Conservation (phyloP, 2,888 invertebrate genomes). For the Drosophila aldrichi region DNA sequence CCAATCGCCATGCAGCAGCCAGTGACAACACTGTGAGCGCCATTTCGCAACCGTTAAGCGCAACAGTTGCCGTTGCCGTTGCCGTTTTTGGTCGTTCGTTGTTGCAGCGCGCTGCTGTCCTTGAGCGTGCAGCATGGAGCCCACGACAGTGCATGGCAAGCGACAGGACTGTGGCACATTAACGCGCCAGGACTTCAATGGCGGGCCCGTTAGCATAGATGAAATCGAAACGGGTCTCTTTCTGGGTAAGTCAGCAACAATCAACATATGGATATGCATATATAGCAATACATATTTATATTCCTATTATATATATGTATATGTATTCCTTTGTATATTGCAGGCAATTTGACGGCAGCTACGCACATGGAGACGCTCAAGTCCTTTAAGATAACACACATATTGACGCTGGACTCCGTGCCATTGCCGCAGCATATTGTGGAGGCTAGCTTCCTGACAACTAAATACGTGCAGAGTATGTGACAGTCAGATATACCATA, state of each 20-base stretch:
- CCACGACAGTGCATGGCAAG: slow-evolving; percentile 34
- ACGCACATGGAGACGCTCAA: slow-evolving; percentile 89
- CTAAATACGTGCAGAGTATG: slow-evolving; percentile 91
- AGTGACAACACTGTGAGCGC: slow-evolving; percentile 15
- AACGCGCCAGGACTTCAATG: slow-evolving; percentile 84
- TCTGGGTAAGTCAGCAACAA: slow-evolving; percentile 71
- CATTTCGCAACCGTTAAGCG: slow-evolving; percentile 18
- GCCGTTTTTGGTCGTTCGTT: slow-evolving; percentile 14
- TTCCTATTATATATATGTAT: no score
- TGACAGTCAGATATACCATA: slow-evolving; percentile 22
- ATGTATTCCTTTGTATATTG: slow-evolving; percentile 49
- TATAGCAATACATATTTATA: no score
- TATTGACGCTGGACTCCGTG: slow-evolving; percentile 93
- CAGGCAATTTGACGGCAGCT: slow-evolving; percentile 93
- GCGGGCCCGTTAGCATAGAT: slow-evolving; percentile 85
- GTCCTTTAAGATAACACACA: slow-evolving; percentile 89
- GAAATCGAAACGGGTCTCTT: slow-evolving; percentile 84
- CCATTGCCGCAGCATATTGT: slow-evolving; percentile 91
- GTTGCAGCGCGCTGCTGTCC: slow-evolving; percentile 14
- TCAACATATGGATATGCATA: no score
- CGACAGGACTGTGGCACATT: slow-evolving; percentile 63
- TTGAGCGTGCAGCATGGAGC: slow-evolving; percentile 17
- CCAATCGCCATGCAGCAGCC: slow-evolving; percentile 13
- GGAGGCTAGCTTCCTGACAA: slow-evolving; percentile 88
- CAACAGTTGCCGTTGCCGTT: slow-evolving; percentile 45